Base-by-base conservation (phyloP, 1,140 invertebrate species). In the Drosophila tristis region DNA sequence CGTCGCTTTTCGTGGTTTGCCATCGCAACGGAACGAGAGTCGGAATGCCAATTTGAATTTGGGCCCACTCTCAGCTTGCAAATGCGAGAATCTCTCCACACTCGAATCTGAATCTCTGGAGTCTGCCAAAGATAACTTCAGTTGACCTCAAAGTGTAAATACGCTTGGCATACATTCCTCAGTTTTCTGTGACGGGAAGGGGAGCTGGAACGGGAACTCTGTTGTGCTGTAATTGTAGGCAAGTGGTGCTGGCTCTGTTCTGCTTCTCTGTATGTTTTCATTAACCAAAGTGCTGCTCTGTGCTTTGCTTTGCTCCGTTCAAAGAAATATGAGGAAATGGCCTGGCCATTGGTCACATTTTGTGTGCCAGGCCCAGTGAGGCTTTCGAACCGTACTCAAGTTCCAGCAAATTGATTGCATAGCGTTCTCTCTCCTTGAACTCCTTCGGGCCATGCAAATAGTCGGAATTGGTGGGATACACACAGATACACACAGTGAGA, bases 1-100 rank as follows among this genome's bases (percentile, higher is more conserved):
- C 74, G 59, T 68, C 35, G 9, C 63, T 80, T 70, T 66, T 67
- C 87, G 82, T 50, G 81, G 81, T 68, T 67, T 81, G 78, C 57
- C 80, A 74, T 47, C 64, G 71, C 60, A 68, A 50, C 44, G 11
- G 35, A 43, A 63, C 35, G 35, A 48, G 56, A 49, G 50, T 29
- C 35, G 15, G 29, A 20, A 47, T 39, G 39, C 55, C 51, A 74
- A 50, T 55, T 55, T 49, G 55, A 77, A 63, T 55, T 55, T 44
- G 50, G 48, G 51, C 56, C 58, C 48, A 60, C 68, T 72, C 49
- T 49, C 47, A 39, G 68, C 57, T 74, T 74, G 53, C 53, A 65
- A 74, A 48, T 65, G 42, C 42, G 39, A 66, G 50, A 74, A 65
- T 59, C 35, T 59, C 35, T 64, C 51, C 9, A 63, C 58, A 29